phyloP scores from a whole-genome alignment of 2,113 vertebrate genomes.

The Hirundichthys speculiger region DNA sequence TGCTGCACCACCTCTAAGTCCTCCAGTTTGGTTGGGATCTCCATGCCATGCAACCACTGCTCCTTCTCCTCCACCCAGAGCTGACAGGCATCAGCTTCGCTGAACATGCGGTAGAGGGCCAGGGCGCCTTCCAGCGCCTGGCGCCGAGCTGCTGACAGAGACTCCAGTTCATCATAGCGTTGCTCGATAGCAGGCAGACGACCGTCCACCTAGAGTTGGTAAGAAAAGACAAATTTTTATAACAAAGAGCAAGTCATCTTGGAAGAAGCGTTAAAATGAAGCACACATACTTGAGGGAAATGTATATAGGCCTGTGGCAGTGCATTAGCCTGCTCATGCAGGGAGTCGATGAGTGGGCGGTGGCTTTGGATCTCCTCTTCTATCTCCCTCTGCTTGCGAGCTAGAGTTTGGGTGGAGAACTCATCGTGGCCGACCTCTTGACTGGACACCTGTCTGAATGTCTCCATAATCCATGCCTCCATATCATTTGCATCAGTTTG shows the following conservation, averaged over 20 bases:
- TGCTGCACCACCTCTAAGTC: conserved; percentile 97
- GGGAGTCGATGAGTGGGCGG: conserved; percentile 83
- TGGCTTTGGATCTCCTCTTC: conserved; percentile 92
- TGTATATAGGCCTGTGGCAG: conserved; percentile 74
- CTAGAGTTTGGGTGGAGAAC: conserved; percentile 89
- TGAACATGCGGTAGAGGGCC: conserved; percentile 90
- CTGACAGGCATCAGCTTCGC: conserved; percentile 91
- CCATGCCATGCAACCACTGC: conserved; percentile 90
- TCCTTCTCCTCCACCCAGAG: conserved; percentile 95
- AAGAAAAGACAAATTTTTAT: conserved; percentile 16
- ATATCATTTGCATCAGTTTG: conserved; percentile 90
- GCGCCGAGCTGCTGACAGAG: conserved; percentile 79
- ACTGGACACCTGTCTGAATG: conserved; percentile 88
- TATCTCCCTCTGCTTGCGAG: conserved; percentile 90
- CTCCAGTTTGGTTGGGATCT: conserved; percentile 90
- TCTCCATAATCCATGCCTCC: conserved; percentile 89
- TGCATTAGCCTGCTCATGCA: conserved; percentile 84
- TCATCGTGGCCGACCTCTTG: conserved; percentile 91
- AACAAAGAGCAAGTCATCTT: conserved; percentile 5
- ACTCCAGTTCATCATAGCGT: conserved; percentile 85
- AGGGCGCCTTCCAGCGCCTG: conserved; percentile 88
- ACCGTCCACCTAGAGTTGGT: conserved; percentile 73
- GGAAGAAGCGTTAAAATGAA: conserved; percentile 20
- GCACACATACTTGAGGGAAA: conserved; percentile 69
- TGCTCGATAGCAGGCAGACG: conserved; percentile 85